A percentile compares a stretch with the other conserved stretches of the same genome.
Evolutionary conservation across 2,888 invertebrate species (phyloP).

Genomic region (Oeneis ivallda): DNA sequence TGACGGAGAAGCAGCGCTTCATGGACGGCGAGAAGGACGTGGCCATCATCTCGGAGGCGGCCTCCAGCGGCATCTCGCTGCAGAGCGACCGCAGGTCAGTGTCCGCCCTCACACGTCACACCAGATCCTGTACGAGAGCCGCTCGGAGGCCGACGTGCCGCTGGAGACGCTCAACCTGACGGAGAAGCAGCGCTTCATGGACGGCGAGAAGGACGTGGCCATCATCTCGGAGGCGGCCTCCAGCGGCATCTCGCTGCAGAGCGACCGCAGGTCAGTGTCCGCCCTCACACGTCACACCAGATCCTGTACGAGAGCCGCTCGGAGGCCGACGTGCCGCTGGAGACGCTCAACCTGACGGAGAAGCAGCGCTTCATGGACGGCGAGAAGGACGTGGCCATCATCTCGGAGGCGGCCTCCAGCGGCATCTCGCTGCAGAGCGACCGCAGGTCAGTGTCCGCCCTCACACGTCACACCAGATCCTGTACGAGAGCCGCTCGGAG

Average conservation of each 20-base stretch:
- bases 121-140: constrained; percentile 95
- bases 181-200: constrained; percentile 96
- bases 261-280: constrained; percentile 86
- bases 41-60: constrained; percentile 99
- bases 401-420: constrained; percentile 99
- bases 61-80: constrained; percentile 97
- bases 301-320: constrained; percentile 97
- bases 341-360: constrained; percentile 97
- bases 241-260: constrained; percentile 97
- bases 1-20: constrained; percentile 94
- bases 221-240: constrained; percentile 99
- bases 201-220: constrained; percentile 98
- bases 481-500: constrained; percentile 97
- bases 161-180: constrained; percentile 98
- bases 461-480: too few species aligned
- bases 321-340: constrained; percentile 96
- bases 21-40: constrained; percentile 99
- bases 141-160: constrained; percentile 97
- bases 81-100: constrained; percentile 92
- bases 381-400: constrained; percentile 98
- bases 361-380: constrained; percentile 98
- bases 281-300: too few species aligned
- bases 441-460: constrained; percentile 71
- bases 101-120: too few species aligned
- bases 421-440: constrained; percentile 99